Percentiles rank a stretch among this genome's conserved stretches.
phyloP scores from a whole-genome alignment of 1,140 invertebrate genomes.

The Drosophila athabasca region DNA sequence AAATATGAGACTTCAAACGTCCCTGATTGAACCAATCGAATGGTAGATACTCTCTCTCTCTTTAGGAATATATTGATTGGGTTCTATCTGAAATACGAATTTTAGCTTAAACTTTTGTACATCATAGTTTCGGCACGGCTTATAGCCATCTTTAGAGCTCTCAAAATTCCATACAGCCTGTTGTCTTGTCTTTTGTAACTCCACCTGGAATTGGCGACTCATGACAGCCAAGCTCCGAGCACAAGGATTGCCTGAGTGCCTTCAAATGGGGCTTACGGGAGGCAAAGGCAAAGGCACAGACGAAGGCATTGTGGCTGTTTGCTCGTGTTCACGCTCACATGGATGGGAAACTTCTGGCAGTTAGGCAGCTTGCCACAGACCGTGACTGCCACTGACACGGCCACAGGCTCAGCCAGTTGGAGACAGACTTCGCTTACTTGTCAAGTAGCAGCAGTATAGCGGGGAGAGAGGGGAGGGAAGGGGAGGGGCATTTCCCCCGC shows the following conservation, averaged over 20 bases:
- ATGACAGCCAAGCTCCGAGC: conserved; percentile 26
- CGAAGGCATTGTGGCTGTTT: conserved; percentile 39
- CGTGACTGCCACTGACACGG: background rate
- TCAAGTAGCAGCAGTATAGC: conserved; percentile 39
- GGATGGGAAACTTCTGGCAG: conserved; percentile 46
- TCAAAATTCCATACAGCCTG: conserved; percentile 5
- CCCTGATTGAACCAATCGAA: conserved; percentile 22
- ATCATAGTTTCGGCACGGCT: too few relatives aligned
- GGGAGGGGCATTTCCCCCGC: conserved; percentile 58
- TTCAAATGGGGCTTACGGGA: conserved; percentile 32
- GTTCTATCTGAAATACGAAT: too few relatives aligned
- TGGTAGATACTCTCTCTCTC: conserved; percentile 22
- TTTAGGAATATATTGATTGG: background rate
- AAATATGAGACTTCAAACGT: conserved; percentile 39
- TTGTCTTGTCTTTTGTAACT: conserved; percentile 9
- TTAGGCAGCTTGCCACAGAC: conserved; percentile 40
- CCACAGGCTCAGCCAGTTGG: conserved; percentile 17
- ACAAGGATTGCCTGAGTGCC: conserved; percentile 43
- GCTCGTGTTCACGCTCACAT: conserved; percentile 38
- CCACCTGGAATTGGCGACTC: conserved; percentile 26
- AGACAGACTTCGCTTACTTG: conserved; percentile 57
- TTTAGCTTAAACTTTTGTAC: too few relatives aligned
- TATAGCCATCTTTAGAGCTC: too few relatives aligned
- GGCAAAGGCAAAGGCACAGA: background rate
- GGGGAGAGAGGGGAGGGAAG: too few relatives aligned